A percentile compares a stretch with the other conserved stretches of the same genome.
Evolutionary conservation across 2,113 vertebrate species (phyloP).

Genomic region (Delphinus delphis): DNA sequence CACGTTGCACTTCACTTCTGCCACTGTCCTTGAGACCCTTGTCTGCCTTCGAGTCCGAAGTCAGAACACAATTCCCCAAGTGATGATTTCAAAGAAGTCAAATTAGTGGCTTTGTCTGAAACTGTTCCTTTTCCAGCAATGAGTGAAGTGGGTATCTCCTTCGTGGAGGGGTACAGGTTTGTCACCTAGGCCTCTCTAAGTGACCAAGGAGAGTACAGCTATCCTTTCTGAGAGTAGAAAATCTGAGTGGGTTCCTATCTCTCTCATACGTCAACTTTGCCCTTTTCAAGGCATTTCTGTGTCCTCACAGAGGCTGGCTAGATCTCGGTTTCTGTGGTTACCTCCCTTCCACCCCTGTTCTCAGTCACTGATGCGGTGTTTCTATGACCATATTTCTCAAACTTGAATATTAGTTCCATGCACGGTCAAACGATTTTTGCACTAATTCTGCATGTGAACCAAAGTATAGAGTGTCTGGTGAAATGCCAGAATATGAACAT

Average conservation of each 20-base stretch:
- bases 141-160: not conserved
- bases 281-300: not conserved
- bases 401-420: not conserved
- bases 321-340: not conserved
- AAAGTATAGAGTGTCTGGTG: not conserved
- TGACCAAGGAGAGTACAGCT: not conserved
- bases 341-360: too few species aligned
- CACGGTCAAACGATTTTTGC: not conserved
- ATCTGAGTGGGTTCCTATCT: not conserved
- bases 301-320: not conserved
- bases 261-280: not conserved
- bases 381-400: not conserved
- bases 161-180: not conserved
- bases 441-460: not conserved
- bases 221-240: not conserved
- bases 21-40: not conserved
- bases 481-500: not conserved
- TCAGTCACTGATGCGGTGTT: not conserved
- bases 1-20: not conserved
- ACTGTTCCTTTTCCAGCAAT: not conserved
- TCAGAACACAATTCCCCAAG: not conserved
- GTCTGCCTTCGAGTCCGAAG: not conserved
- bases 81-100: not conserved
- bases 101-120: not conserved
- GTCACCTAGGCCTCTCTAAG: not conserved